Evolutionary conservation across 2,797 vertebrate genomes (phyloP), one percentile per base, ranked within the genome.

Genomic region (Danio choprae): DNA sequence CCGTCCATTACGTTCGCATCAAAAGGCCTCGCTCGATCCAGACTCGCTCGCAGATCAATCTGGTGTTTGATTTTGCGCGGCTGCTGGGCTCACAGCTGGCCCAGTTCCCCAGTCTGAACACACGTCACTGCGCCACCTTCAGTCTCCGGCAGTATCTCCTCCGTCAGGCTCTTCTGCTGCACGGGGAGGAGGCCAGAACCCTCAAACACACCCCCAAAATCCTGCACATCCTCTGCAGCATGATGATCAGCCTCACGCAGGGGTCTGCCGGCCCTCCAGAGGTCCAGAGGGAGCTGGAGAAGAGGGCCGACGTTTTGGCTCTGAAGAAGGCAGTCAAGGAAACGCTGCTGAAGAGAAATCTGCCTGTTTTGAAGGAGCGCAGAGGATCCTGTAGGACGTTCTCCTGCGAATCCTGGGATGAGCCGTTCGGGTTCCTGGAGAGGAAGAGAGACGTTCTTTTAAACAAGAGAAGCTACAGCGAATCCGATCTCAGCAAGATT

Each of bases 11-110:
- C 1, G 93, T 96, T 13, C 91, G 94, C 50, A 91, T 94, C 20
- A 95, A 93, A 74, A 87, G 94, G 6, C 94, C 94, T 51, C 90
- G 89, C 64, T 96, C 94, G 6, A 94, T 96, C 80, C 95, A 96
- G 87, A 96, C 94, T 1, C 89, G 92, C 10, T 85, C 88, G 0
- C 95, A 96, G 89, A 94, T 95, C 81, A 90, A 87, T 77, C 84
- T 95, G 82, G 94, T 96, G 68, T 95, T 94, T 84, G 92, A 94
- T 86, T 96, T 95, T 60, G 92, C 92, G 36, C 91, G 92, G 22
- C 90, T 95, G 68, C 80, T 95, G 36, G 80, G 84, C 51, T 89
- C 92, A 9, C 93, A 95, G 83, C 85, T 93, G 78, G 71, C 86
- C 22, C 93, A 93, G 75, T 95, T 91, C 83, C 92, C 94, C 1